These are phyloP conservation scores for Gila robusta DNA, from an alignment of 2,797 vertebrate genomes.

Conservation along the genomic window DNA sequence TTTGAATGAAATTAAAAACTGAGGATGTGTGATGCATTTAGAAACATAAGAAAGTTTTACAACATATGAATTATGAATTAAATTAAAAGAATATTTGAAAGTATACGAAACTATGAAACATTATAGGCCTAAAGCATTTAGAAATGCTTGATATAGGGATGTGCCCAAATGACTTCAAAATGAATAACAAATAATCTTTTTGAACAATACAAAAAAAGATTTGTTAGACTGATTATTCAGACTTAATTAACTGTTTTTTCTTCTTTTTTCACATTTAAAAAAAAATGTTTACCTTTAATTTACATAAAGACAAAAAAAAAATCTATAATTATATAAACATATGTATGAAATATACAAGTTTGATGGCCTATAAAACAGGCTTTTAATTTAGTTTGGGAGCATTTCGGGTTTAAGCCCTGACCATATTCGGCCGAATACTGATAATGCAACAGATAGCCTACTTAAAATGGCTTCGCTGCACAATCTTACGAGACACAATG, in stretches of 20 bases:
- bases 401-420: neutral
- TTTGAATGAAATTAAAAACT: constrained; percentile 17
- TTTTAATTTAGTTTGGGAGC: neutral
- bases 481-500: neutral
- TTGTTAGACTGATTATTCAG: neutral
- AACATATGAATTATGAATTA: constrained; percentile 6
- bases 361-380: neutral
- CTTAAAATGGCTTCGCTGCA: neutral
- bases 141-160: neutral
- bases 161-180: neutral
- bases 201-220: neutral
- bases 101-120: neutral
- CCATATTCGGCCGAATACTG: neutral
- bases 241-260: neutral
- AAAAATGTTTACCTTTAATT: neutral
- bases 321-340: neutral
- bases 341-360: neutral
- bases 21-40: neutral
- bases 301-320: neutral
- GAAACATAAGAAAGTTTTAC: neutral
- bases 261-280: neutral
- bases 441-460: neutral
- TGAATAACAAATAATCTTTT: neutral
- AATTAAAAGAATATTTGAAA: neutral
- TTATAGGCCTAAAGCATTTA: neutral